Conservation (phyloP, 2,113 vertebrate species). For the Sardina pilchardus region DNA sequence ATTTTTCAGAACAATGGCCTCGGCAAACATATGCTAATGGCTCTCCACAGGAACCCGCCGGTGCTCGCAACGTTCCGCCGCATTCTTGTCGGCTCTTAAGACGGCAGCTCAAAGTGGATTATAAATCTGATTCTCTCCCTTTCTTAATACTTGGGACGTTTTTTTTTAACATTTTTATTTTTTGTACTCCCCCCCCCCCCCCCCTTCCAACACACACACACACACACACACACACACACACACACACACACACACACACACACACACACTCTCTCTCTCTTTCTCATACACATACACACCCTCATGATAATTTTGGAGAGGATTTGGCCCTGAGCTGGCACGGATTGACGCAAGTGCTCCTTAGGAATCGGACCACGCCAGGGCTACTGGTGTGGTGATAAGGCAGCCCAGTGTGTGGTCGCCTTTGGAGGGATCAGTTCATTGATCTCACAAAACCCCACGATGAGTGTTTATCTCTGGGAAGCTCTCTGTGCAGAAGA, state of each 20-base stretch:
- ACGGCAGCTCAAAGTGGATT: slow-evolving; percentile 31
- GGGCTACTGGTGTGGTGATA: neutral
- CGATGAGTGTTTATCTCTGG: neutral
- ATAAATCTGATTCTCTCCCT: neutral
- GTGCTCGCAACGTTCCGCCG: neutral
- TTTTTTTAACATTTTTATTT: neutral
- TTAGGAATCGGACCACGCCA: neutral
- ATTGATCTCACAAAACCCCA: neutral
- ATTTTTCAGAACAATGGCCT: slow-evolving; percentile 40
- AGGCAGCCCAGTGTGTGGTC: neutral
- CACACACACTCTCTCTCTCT: no score
- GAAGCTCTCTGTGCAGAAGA: neutral
- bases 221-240: no score
- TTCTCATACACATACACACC: no score
- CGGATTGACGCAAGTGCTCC: neutral
- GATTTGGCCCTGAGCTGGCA: neutral
- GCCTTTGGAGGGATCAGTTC: neutral
- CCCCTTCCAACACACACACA: no score
- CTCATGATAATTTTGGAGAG: neutral
- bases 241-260: no score
- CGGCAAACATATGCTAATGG: slow-evolving; percentile 40
- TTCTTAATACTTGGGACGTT: slow-evolving; percentile 23
- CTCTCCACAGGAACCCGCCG: slow-evolving; percentile 23
- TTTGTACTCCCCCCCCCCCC: neutral
- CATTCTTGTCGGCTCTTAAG: slow-evolving; percentile 23